A percentile compares a stretch with the other conserved stretches of the same genome.
These are phyloP conservation scores for Clepsis dumicolana DNA, from an alignment of 2,888 invertebrate genomes.

Conservation along the genomic window DNA sequence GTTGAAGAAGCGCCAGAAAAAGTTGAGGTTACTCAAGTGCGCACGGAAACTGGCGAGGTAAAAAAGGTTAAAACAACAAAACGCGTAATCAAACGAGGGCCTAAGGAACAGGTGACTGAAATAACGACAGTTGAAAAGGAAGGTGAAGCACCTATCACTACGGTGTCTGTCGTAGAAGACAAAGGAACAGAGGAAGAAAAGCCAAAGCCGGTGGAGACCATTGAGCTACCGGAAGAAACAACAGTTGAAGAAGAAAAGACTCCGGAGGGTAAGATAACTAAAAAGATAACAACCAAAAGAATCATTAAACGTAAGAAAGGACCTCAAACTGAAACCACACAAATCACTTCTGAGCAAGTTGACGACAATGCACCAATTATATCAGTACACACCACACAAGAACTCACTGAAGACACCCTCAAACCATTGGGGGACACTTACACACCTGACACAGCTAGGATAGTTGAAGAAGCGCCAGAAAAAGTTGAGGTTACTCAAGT, in stretches of 20 bases:
- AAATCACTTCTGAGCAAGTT: slow-evolving; percentile 48
- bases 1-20: slow-evolving; percentile 62
- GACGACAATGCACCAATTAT: slow-evolving; percentile 54
- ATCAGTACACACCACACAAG: slow-evolving; percentile 55
- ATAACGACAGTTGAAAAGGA: slow-evolving; percentile 75
- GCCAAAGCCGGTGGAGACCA: slow-evolving; percentile 59
- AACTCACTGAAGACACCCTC: slow-evolving; percentile 47
- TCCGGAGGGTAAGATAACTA: slow-evolving; percentile 54
- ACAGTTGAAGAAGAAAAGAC: slow-evolving; percentile 14
- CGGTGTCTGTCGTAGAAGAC: slow-evolving; percentile 57
- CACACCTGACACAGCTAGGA: slow-evolving; percentile 53
- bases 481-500: slow-evolving; percentile 70
- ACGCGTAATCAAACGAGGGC: slow-evolving; percentile 74
- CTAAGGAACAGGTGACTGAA: slow-evolving; percentile 75
- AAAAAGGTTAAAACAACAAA: slow-evolving; percentile 69
- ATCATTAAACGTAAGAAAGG: slow-evolving; percentile 56
- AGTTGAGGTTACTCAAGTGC: slow-evolving; percentile 68
- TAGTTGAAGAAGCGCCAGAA: slow-evolving; percentile 61
- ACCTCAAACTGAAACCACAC: slow-evolving; percentile 51
- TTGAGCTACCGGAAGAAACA: slow-evolving; percentile 54
- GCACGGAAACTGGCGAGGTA: slow-evolving; percentile 63
- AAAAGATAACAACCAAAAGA: slow-evolving; percentile 52
- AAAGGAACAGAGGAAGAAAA: slow-evolving; percentile 59
- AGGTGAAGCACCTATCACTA: slow-evolving; percentile 63
- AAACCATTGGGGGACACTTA: slow-evolving; percentile 58